Evolutionary conservation across 2,113 vertebrate species (phyloP).

Genomic region (Scolopax mira): DNA sequence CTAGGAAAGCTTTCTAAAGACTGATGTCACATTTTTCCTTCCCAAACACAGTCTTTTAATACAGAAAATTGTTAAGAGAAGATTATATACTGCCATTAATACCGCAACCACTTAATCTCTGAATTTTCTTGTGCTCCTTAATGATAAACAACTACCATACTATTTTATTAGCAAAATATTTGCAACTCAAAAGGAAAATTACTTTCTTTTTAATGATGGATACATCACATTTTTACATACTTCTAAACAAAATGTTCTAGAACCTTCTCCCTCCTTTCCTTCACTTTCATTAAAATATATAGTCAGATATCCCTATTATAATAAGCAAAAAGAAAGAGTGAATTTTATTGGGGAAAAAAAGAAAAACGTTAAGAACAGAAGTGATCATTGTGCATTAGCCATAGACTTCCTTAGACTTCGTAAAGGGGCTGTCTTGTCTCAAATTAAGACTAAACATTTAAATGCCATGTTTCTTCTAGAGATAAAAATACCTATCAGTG

Average conservation of each 20-base stretch:
- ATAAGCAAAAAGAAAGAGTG: not conserved
- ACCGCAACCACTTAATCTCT: not conserved
- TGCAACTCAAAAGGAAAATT: not conserved
- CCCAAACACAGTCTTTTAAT: not conserved
- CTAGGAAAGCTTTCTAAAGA: not conserved
- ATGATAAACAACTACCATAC: not conserved
- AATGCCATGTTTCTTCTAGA: not conserved
- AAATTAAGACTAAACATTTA: not conserved
- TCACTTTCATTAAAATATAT: not conserved
- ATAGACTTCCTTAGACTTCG: no score
- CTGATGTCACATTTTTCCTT: not conserved
- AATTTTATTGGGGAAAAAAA: not conserved
- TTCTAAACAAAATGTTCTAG: not conserved
- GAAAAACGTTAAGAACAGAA: not conserved
- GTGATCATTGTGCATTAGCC: accelerated
- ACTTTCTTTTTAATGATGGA: not conserved
- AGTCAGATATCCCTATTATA: not conserved
- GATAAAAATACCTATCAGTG: not conserved
- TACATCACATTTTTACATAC: not conserved
- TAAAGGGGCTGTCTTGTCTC: not conserved
- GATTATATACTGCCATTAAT: not conserved
- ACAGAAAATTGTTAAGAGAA: not conserved
- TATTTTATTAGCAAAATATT: not conserved
- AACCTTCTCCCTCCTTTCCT: not conserved
- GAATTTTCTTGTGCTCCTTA: not conserved